These are phyloP conservation scores for Hydrolagus colliei DNA, from an alignment of 2,797 vertebrate species.

Conservation along the genomic window DNA sequence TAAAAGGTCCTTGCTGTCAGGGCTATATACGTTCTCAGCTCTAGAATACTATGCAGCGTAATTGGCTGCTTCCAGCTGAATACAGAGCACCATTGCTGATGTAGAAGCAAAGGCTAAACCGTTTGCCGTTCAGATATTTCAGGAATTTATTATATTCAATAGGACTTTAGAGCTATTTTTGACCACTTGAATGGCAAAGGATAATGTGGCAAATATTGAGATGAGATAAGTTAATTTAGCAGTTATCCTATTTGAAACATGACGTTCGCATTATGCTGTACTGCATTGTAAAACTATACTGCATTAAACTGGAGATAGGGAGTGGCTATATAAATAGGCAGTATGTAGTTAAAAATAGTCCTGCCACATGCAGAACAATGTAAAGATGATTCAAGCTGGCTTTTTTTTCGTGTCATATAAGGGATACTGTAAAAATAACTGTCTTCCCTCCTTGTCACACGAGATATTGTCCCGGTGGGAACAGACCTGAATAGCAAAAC, in stretches of 20 bases:
- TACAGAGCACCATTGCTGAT: not conserved
- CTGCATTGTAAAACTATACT: too few relatives aligned
- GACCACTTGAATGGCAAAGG: not conserved
- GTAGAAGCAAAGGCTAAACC: not conserved
- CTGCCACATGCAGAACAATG: not conserved
- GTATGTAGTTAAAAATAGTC: constrained; percentile 1
- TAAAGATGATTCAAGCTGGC: not conserved
- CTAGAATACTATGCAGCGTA: not conserved
- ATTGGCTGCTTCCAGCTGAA: not conserved
- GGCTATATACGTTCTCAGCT: not conserved
- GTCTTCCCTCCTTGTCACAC: not conserved
- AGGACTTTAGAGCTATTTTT: constrained; percentile 6
- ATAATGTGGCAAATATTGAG: not conserved
- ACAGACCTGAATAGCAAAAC: constrained; percentile 19
- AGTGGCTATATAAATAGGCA: not conserved
- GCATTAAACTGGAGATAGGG: not conserved
- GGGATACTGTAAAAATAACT: constrained; percentile 19
- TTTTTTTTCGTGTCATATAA: not conserved
- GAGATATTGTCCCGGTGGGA: constrained; percentile 8
- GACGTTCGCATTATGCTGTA: too few relatives aligned
- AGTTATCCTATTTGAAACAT: not conserved
- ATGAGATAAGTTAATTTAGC: not conserved
- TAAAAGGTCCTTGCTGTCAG: not conserved
- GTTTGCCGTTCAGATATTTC: not conserved
- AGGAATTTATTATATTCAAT: not conserved